Evolutionary conservation across 1,140 invertebrate genomes (phyloP).

Genomic region (Limonius californicus): DNA sequence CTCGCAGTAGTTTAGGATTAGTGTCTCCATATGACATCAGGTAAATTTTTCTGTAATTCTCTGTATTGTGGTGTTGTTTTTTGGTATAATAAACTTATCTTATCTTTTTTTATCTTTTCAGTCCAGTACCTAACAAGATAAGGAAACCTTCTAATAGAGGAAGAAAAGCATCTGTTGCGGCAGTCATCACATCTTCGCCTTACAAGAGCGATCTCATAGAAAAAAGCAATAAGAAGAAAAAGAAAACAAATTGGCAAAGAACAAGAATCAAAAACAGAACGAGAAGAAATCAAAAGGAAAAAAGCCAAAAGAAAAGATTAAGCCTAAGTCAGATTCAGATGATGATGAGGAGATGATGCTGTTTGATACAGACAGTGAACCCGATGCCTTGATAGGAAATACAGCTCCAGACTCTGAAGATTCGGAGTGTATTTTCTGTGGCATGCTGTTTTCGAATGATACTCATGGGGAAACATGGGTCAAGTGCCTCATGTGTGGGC

Average conservation of each 20-base stretch:
- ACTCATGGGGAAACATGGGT: not conserved
- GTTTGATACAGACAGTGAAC: not conserved
- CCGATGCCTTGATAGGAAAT: not conserved
- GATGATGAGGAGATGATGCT: slow-evolving; percentile 25
- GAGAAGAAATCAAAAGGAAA: not conserved
- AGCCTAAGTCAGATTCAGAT: slow-evolving; percentile 29
- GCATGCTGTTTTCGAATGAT: not conserved
- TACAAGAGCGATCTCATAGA: slow-evolving; percentile 29
- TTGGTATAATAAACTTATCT: no score
- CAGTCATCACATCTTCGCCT: slow-evolving; percentile 28
- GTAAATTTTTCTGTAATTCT: no score
- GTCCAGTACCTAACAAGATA: not conserved
- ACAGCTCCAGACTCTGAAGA: not conserved
- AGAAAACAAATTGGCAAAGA: not conserved
- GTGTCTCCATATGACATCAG: not conserved
- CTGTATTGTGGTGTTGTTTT: no score
- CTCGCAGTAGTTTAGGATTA: no score
- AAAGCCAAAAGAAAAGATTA: slow-evolving; percentile 17
- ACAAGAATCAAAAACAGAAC: not conserved
- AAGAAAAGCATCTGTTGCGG: not conserved
- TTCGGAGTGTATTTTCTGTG: not conserved
- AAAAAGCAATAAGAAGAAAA: slow-evolving; percentile 5
- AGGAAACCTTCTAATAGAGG: slow-evolving; percentile 11
- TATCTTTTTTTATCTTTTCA: no score
- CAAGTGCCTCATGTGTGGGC: no score